Base-by-base conservation (phyloP, 2,113 vertebrate species). In the Cheirogaleus medius region DNA sequence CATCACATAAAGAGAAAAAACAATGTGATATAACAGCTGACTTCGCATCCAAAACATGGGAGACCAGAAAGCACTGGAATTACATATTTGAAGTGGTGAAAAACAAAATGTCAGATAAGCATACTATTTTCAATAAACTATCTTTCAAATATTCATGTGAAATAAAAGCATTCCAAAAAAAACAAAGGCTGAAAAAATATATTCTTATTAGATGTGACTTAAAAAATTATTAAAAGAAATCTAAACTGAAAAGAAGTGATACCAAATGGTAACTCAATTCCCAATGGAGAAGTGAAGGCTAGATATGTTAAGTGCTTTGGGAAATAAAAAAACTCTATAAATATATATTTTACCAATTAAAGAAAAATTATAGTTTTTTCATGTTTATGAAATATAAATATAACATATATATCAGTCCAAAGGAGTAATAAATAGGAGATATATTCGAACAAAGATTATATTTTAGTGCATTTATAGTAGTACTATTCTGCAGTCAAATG, bases 181-280 rank as follows among this genome's bases (percentile, higher is more conserved):
- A 49, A 68, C 5, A 76, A 71, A 10, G 11, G 15, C 37, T 47
- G 17, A 64, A 44, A 87, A 66, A 86, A 71, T 20, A 2, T 1
- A 64, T 73, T 58, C 23, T 7, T 92, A 29, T 58, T 78, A 94
- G 34, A 76, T 18, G 39, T 77, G 56, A 93, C 37, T 94, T 89
- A 71, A 27, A 91, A 93, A 95, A 95, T 76, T 23, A 85, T n/a
- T 32, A 74, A 89, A 86, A 52, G 34, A 90, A 95, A 77, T 82
- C 13, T 76, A 86, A 63, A 20, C 17, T 47, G 25, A 85, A 87
- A 81, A 42, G 21, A 49, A n/a, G 1, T 69, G 34, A 71, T 4
- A 74, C 18, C 18, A 37, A 20, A 60, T 5, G 2, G 3, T 13
- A 80, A 15, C 10, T 80, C 42, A 78, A 64, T 68, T 71, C 15